A percentile compares a stretch with the other conserved stretches of the same genome.
phyloP scores from a whole-genome alignment of 2,113 vertebrate genomes.

The Scophthalmus maximus region DNA sequence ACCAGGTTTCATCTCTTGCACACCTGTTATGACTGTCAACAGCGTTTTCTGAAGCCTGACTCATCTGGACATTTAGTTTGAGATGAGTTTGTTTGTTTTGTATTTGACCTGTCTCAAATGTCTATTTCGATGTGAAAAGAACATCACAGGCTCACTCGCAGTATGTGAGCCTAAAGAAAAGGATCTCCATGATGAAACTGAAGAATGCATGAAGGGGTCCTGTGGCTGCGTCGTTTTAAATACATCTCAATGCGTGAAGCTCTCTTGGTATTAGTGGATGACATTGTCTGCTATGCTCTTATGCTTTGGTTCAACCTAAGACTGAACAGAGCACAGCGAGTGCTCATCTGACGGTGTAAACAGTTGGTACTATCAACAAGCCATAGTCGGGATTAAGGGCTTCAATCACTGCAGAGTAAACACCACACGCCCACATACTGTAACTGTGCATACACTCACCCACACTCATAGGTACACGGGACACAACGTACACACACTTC shows the following conservation, averaged over 20 bases:
- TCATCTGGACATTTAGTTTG: background rate
- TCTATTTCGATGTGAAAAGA: background rate
- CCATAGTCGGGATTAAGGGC: constrained; percentile 38
- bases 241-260: too few relatives aligned
- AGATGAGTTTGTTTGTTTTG: too few relatives aligned
- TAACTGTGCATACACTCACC: constrained; percentile 11
- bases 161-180: too few relatives aligned
- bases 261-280: background rate
- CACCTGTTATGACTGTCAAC: constrained; percentile 40
- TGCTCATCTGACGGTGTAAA: constrained; percentile 18
- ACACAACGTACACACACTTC: background rate
- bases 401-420: constrained; percentile 53
- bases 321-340: background rate
- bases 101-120: background rate
- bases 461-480: background rate
- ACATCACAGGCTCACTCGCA: too few relatives aligned
- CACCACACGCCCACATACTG: constrained; percentile 39
- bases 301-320: background rate
- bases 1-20: background rate
- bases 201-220: too few relatives aligned
- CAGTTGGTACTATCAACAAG: constrained; percentile 30
- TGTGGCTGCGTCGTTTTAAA: too few relatives aligned
- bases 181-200: too few relatives aligned
- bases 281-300: background rate
- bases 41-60: constrained; percentile 1